These are phyloP conservation scores for Antheraea mylitta DNA, from an alignment of 1,140 invertebrate species.

Conservation along the genomic window DNA sequence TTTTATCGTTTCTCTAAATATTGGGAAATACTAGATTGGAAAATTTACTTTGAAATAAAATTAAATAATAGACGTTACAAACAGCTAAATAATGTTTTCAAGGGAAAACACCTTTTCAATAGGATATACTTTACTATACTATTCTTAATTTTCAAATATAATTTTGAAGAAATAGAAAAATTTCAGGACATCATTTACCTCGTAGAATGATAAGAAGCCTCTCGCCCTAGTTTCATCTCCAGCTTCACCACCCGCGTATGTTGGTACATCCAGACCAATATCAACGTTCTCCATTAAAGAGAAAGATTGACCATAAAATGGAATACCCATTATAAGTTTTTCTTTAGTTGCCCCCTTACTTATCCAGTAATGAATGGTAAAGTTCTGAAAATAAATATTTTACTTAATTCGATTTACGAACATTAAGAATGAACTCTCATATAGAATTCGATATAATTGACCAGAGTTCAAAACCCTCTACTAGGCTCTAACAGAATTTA, in stretches of 20 bases:
- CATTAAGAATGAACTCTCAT: no score
- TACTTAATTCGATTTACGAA: no score
- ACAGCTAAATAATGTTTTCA: no score
- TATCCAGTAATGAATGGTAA: slow-evolving; percentile 90
- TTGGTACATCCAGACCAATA: slow-evolving; percentile 83
- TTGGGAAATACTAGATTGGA: no score
- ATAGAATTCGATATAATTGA: no score
- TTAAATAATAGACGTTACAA: no score
- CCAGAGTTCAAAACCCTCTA: neutral
- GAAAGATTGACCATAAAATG: slow-evolving; percentile 92
- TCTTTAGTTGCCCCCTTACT: slow-evolving; percentile 85
- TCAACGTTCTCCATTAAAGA: slow-evolving; percentile 83
- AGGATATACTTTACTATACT: no score
- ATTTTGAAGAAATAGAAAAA: no score
- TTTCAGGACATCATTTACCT: slow-evolving; percentile 79
- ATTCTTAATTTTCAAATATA: no score
- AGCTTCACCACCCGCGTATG: slow-evolving; percentile 87
- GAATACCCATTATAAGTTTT: slow-evolving; percentile 91
- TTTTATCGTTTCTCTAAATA: no score
- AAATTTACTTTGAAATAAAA: no score
- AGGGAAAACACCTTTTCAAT: no score
- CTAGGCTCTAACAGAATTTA: neutral
- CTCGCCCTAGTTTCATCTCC: slow-evolving; percentile 89
- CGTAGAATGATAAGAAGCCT: slow-evolving; percentile 92
- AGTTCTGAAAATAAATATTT: slow-evolving; percentile 81